Evolutionary conservation across 1,140 invertebrate genomes (phyloP), one percentile per base, ranked within the genome.

Genomic region (Amyelois transitella): DNA sequence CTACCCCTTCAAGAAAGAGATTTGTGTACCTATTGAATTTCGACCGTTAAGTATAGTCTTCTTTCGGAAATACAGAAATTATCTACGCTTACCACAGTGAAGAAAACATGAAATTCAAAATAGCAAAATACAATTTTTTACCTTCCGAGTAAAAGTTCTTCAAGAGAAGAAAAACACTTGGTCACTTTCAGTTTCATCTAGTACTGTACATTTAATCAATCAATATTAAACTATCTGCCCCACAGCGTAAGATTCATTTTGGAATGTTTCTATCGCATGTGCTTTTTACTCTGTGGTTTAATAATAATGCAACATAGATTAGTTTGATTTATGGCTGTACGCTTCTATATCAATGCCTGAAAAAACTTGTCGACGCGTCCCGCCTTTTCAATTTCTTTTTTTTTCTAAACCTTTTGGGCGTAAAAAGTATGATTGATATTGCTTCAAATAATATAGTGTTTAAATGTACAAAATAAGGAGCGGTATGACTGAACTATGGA

Each of bases 81-180:
- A n/a, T n/a, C n/a, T n/a, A n/a, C n/a, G n/a, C n/a, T n/a, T n/a
- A n/a, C n/a, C n/a, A n/a, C n/a, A n/a, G n/a, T n/a, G n/a, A n/a
- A n/a, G n/a, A n/a, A n/a, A n/a, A n/a, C n/a, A n/a, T n/a, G n/a
- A n/a, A n/a, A n/a, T n/a, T n/a, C n/a, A n/a, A n/a, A n/a, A n/a
- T n/a, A n/a, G n/a, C n/a, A n/a, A n/a, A n/a, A n/a, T n/a, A n/a
- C n/a, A n/a, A n/a, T n/a, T n/a, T n/a, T n/a, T n/a, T n/a, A n/a
- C 43, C 51, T 22, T 8, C 43, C 52, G 21, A 43, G 43, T 43
- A 20, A 28, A 22, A 22, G 22, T 44, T 38, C 32, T 38, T 38
- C 7, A 55, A 55, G 54, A 55, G 28, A 55, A 54, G 54, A 50
- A 55, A 55, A 51, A 57, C 51, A 57, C 51, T 57, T 57, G 55